Conservation (phyloP, 2,797 vertebrate species). For the Parambassis ranga region DNA sequence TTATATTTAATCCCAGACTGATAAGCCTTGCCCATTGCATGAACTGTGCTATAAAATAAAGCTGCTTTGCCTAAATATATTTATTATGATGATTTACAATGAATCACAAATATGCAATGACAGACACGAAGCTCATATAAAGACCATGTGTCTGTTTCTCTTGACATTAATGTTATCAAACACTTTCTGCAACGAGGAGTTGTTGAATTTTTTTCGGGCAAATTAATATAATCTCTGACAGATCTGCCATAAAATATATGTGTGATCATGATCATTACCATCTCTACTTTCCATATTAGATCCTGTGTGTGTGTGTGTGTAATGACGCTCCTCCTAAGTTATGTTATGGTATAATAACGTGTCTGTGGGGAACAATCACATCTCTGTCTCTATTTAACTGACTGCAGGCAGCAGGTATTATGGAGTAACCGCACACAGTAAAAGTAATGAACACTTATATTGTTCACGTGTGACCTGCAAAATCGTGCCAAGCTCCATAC, state of each 20-base stretch:
- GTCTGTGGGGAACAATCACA: conserved; percentile 41
- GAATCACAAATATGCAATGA: too few species aligned
- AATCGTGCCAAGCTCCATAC: too few species aligned
- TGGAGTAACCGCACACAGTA: background rate
- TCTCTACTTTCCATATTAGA: background rate
- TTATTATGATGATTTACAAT: too few species aligned
- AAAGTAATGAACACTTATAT: conserved; percentile 25
- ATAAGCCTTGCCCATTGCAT: too few species aligned
- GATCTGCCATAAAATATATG: background rate
- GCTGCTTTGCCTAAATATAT: too few species aligned
- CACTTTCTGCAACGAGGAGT: background rate
- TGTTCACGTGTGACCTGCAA: conserved; percentile 17
- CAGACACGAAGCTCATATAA: too few species aligned
- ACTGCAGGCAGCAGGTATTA: conserved; percentile 9
- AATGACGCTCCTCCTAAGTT: conserved; percentile 10
- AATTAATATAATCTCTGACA: background rate
- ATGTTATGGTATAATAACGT: conserved; percentile 1
- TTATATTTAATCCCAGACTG: too few species aligned
- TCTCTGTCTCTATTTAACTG: conserved; percentile 33
- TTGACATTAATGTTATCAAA: background rate
- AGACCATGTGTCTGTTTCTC: background rate
- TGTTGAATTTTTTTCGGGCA: conserved; percentile 5
- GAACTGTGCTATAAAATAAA: too few species aligned
- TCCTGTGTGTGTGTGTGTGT: conserved; percentile 1
- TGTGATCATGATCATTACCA: background rate